A percentile compares a stretch with the other conserved stretches of the same genome.
Conservation (phyloP, 2,888 invertebrate genomes). For the Eupeodes latifasciatus region DNA sequence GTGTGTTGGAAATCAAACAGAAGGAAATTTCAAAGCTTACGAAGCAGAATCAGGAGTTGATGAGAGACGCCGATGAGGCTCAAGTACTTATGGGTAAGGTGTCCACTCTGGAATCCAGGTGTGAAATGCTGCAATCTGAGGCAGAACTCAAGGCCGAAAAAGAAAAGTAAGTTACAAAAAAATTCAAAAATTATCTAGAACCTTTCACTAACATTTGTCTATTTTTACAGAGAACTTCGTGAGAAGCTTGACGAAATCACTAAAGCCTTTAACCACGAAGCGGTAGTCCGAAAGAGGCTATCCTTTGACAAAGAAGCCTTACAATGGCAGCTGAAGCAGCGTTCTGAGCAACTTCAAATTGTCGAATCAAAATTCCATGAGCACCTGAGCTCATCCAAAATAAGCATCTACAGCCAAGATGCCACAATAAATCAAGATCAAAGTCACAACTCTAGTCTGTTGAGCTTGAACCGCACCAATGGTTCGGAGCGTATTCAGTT, state of each 20-base stretch:
- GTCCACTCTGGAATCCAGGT: slow-evolving; percentile 91
- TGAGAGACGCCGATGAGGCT: slow-evolving; percentile 90
- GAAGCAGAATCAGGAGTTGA: slow-evolving; percentile 88
- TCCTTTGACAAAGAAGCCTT: slow-evolving; percentile 94
- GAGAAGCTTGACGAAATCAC: slow-evolving; percentile 90
- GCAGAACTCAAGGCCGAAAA: slow-evolving; percentile 87
- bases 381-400: slow-evolving; percentile 73
- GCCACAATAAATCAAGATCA: slow-evolving; percentile 66
- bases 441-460: slow-evolving; percentile 78
- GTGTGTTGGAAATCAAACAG: slow-evolving; percentile 94
- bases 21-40: slow-evolving; percentile 92
- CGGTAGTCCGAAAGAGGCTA: slow-evolving; percentile 91
- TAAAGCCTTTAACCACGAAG: slow-evolving; percentile 90
- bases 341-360: slow-evolving; percentile 88
- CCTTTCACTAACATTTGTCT: slow-evolving; percentile 8
- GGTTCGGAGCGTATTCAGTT: slow-evolving; percentile 77
- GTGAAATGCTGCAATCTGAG: slow-evolving; percentile 90
- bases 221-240: slow-evolving; percentile 86
- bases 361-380: slow-evolving; percentile 81
- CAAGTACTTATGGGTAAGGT: slow-evolving; percentile 89
- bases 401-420: slow-evolving; percentile 74
- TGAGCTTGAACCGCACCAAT: slow-evolving; percentile 76
- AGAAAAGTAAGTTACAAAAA: slow-evolving; percentile 86
- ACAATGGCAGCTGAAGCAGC: slow-evolving; percentile 93
- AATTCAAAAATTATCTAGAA: not conserved